Percentiles rank a stretch among this genome's conserved stretches.
Evolutionary conservation across 2,113 vertebrate species (phyloP).

Genomic region (Climacteris rufus): DNA sequence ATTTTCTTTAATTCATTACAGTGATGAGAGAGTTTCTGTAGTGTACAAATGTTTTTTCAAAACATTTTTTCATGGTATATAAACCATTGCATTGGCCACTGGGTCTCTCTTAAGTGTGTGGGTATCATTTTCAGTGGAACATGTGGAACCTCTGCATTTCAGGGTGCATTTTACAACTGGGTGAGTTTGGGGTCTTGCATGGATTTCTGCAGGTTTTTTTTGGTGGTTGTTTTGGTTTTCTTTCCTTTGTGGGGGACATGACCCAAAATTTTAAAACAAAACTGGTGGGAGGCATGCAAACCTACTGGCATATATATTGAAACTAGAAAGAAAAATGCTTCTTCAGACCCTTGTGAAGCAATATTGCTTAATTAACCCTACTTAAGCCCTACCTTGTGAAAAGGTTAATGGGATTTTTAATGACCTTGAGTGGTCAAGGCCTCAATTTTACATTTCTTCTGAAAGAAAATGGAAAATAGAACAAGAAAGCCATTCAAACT

Average conservation of each 20-base stretch:
- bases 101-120: background rate
- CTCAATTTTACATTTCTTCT: constrained; percentile 68
- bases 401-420: constrained; percentile 71
- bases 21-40: background rate
- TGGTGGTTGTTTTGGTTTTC: background rate
- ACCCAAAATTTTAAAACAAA: background rate
- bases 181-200: background rate
- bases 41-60: background rate
- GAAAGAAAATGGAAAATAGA: constrained; percentile 65
- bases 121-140: background rate
- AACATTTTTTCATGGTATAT: background rate
- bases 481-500: constrained; percentile 52
- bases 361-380: constrained; percentile 71
- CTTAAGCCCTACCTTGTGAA: constrained; percentile 66
- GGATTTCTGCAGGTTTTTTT: background rate
- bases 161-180: background rate
- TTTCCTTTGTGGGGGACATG: background rate
- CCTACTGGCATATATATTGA: constrained; percentile 2
- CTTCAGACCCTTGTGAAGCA: constrained; percentile 57
- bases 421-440: constrained; percentile 71
- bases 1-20: constrained; percentile 43
- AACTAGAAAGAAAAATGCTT: constrained; percentile 46
- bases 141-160: background rate
- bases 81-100: background rate
- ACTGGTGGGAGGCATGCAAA: background rate